Evolutionary conservation across 35 echinoderm and acorn worm genomes (phyloP).

Genomic region (Chiridota heheva): DNA sequence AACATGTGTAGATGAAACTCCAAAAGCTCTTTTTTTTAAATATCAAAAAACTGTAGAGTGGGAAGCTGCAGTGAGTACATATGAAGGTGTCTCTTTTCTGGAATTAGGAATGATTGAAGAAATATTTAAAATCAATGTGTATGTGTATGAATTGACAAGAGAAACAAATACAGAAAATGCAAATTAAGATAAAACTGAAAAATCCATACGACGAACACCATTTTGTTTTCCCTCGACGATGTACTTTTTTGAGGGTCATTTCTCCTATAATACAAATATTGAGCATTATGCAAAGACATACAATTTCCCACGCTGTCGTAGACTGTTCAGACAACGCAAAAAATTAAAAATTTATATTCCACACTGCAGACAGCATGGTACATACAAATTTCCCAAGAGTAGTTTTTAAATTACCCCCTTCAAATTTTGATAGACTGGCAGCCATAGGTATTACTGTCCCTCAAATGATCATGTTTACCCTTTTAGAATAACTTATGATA

Average conservation of each 20-base stretch:
- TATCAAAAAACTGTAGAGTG: conserved; percentile 1
- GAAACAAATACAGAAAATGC: background rate
- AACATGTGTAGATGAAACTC: background rate
- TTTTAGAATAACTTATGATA: conserved; percentile 36
- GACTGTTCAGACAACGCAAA: background rate
- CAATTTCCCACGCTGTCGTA: background rate
- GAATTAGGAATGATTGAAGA: conserved; percentile 2
- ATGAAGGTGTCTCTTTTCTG: conserved; percentile 5
- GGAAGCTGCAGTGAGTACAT: background rate
- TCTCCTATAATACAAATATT: conserved; percentile 16
- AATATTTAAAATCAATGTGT: background rate
- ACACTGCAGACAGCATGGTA: conserved; percentile 29
- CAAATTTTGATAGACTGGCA: conserved; percentile 22
- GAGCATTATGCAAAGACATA: conserved; percentile 16
- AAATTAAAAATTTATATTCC: conserved; percentile 1
- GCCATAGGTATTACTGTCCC: conserved; percentile 9
- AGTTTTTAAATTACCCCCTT: conserved; percentile 20
- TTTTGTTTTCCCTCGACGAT: background rate
- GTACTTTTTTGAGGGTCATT: conserved; percentile 28
- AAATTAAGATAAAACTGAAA: background rate
- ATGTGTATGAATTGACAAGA: conserved; percentile 19
- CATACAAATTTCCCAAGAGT: background rate
- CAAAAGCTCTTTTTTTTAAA: conserved; percentile 12
- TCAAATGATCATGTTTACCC: background rate
- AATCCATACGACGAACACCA: conserved; percentile 5